Percentiles rank a stretch among this genome's conserved stretches.
Conservation (phyloP, 2,797 vertebrate species). For the Graptemys geographica region DNA sequence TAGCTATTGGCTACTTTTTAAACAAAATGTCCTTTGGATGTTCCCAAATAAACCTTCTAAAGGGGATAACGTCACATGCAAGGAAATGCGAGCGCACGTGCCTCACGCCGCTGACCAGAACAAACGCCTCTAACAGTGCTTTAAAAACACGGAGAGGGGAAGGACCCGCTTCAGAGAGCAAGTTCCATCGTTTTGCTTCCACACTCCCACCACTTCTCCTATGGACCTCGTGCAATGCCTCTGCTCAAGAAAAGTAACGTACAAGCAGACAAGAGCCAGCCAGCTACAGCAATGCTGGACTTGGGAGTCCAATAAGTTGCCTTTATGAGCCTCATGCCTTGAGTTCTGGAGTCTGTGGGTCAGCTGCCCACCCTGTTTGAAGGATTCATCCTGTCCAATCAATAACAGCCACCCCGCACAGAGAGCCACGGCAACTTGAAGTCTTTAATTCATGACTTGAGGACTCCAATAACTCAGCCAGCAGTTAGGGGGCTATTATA, state of each 20-base stretch:
- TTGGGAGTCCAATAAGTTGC: not conserved
- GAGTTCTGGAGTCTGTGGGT: not conserved
- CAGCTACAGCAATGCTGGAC: not conserved
- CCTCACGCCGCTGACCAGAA: not conserved
- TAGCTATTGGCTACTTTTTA: not conserved
- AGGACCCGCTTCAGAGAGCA: not conserved
- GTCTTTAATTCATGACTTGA: too few species aligned
- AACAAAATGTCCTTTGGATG: not conserved
- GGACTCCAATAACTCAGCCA: too few species aligned
- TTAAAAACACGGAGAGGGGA: not conserved
- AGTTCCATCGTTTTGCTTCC: not conserved
- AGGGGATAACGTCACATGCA: not conserved
- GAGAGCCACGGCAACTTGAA: not conserved
- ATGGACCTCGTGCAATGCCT: not conserved
- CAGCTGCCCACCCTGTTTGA: slow-evolving; percentile 31
- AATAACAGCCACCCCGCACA: not conserved
- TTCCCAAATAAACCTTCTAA: not conserved
- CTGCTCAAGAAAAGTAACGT: not conserved
- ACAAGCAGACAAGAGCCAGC: not conserved
- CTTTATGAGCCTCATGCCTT: not conserved
- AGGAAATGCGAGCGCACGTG: not conserved
- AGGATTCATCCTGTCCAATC: not conserved
- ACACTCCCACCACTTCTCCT: not conserved
- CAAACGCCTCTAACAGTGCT: fast-evolving
- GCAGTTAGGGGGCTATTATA: too few species aligned